phyloP scores from a whole-genome alignment of 1,140 invertebrate species.

The Pentalonia nigronervosa region DNA sequence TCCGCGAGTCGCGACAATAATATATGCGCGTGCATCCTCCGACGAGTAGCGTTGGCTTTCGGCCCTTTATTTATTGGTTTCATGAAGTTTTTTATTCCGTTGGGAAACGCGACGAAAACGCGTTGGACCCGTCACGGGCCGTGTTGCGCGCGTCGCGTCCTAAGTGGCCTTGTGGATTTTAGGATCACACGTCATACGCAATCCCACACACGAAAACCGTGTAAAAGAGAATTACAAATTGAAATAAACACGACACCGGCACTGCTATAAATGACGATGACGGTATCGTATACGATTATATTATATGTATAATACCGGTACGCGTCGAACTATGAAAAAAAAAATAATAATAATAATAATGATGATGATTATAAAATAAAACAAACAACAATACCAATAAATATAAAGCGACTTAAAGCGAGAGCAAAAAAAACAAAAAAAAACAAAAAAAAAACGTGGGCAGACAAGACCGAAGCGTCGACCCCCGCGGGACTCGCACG shows the following conservation, averaged over 20 bases:
- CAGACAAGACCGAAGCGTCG: constrained; percentile 23
- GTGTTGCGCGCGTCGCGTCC: background rate
- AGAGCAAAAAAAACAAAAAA: background rate
- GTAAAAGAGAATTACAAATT: constrained; percentile 34
- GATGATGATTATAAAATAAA: background rate
- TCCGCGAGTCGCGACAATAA: background rate
- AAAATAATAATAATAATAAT: background rate
- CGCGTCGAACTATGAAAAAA: background rate
- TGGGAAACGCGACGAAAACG: background rate
- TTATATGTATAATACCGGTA: background rate
- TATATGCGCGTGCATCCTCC: background rate
- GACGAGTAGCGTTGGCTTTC: background rate
- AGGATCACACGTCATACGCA: background rate
- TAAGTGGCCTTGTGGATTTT: background rate
- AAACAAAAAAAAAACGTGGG: constrained; percentile 46
- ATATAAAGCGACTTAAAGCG: constrained; percentile 36
- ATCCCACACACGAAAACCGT: constrained; percentile 37
- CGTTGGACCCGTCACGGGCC: background rate
- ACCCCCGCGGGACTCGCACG: constrained; percentile 15
- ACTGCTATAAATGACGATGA: background rate
- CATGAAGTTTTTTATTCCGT: background rate
- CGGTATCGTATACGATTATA: background rate
- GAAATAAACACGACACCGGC: constrained; percentile 25
- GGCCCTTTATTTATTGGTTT: background rate
- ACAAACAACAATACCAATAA: constrained; percentile 30